phyloP scores from a whole-genome alignment of 2,797 vertebrate species.

The Onychomys torridus region DNA sequence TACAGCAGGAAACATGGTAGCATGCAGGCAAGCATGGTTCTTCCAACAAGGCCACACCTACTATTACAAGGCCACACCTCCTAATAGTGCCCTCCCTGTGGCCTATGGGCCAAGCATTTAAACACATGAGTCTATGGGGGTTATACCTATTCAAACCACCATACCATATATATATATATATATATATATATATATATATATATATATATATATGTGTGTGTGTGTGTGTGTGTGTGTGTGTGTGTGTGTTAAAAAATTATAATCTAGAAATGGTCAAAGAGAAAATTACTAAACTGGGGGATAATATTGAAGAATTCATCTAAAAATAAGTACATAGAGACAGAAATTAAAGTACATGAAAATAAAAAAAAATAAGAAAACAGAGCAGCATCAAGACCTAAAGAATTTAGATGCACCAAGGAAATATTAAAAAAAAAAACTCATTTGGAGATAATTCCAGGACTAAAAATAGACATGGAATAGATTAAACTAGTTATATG shows the following conservation, averaged over 20 bases:
- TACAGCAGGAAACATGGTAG: background rate
- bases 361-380: background rate
- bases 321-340: constrained; percentile 2
- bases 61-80: background rate
- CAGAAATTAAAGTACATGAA: background rate
- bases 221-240: no score
- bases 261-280: background rate
- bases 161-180: background rate
- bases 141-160: background rate
- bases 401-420: background rate
- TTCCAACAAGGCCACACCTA: background rate
- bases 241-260: background rate
- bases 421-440: background rate
- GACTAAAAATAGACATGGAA: background rate
- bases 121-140: background rate
- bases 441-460: background rate
- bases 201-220: no score
- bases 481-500: background rate
- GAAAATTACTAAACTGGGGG: constrained; percentile 14
- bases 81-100: background rate
- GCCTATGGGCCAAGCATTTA: background rate
- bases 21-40: background rate
- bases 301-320: background rate
- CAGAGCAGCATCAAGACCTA: background rate
- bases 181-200: background rate